Conservation (phyloP, 2,113 vertebrate genomes). For the Rynchops niger region DNA sequence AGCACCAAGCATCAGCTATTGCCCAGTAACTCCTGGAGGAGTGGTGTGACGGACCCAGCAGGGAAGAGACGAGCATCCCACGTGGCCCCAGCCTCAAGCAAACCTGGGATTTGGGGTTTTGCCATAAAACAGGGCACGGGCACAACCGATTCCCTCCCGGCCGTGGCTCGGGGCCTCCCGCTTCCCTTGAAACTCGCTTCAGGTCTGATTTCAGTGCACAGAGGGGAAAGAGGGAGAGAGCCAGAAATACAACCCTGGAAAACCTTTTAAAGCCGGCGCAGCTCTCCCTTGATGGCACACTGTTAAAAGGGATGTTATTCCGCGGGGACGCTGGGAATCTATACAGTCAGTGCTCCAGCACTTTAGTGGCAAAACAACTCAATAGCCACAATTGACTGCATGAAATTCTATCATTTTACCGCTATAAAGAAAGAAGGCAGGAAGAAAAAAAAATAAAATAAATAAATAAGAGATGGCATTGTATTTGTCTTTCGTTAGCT, state of each 20-base stretch:
- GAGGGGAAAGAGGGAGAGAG: background rate
- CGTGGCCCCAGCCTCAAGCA: accelerated
- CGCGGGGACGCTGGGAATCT: slow-evolving; percentile 1
- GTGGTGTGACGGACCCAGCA: background rate
- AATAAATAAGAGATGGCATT: background rate
- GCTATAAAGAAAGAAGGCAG: background rate
- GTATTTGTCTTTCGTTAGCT: slow-evolving; percentile 41
- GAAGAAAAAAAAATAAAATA: background rate
- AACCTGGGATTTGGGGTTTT: background rate
- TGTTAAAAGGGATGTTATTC: slow-evolving; percentile 48
- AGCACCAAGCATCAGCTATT: background rate
- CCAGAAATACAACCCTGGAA: background rate
- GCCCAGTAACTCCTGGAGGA: background rate
- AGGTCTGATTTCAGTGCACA: background rate
- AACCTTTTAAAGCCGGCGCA: slow-evolving; percentile 19
- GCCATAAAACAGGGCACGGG: background rate
- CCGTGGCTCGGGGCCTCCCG: background rate
- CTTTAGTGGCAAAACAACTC: slow-evolving; percentile 63
- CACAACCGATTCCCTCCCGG: background rate
- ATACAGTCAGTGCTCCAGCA: slow-evolving; percentile 17
- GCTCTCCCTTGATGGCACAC: background rate
- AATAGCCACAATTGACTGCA: slow-evolving; percentile 54
- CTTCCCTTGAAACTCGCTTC: background rate
- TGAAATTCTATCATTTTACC: slow-evolving; percentile 38
- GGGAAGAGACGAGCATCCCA: background rate